Percentiles rank a stretch among this genome's conserved stretches.
Evolutionary conservation across 2,888 invertebrate species (phyloP).

Genomic region (Scaptomyza caliginosa): DNA sequence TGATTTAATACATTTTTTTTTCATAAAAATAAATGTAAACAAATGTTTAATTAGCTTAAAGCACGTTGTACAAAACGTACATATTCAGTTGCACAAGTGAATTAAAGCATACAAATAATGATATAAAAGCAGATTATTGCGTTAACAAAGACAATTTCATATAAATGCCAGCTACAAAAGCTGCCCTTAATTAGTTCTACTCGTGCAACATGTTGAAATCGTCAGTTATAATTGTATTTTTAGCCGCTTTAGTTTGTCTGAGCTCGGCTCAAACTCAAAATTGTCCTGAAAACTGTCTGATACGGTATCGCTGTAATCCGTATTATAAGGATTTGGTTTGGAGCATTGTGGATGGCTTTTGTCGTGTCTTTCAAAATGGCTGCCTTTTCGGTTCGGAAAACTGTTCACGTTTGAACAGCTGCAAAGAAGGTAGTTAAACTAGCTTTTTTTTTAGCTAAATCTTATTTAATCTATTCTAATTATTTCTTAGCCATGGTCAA

Average conservation of each 20-base stretch:
- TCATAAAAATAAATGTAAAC: no score
- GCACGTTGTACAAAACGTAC: not conserved
- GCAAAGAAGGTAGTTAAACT: conserved; percentile 21
- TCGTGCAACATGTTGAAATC: conserved; percentile 16
- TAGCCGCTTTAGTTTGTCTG: conserved; percentile 4
- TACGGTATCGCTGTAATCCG: conserved; percentile 28
- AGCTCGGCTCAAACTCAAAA: conserved; percentile 7
- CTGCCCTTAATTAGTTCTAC: not conserved
- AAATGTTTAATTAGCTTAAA: conserved; percentile 1
- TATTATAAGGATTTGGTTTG: conserved; percentile 39
- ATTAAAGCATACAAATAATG: not conserved
- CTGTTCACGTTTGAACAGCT: conserved; percentile 43
- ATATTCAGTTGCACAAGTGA: not conserved
- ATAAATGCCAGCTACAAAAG: conserved; percentile 7
- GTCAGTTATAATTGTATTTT: conserved; percentile 1
- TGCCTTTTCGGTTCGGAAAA: conserved; percentile 43
- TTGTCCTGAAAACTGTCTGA: conserved; percentile 26
- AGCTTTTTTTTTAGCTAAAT: not conserved
- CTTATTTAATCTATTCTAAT: no score
- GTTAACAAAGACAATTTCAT: conserved; percentile 5
- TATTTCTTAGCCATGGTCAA: conserved; percentile 24
- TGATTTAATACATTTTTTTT: no score
- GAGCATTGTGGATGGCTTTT: conserved; percentile 28
- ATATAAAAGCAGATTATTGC: conserved; percentile 2
- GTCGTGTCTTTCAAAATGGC: conserved; percentile 54